Percentiles rank a stretch among this genome's conserved stretches.
phyloP scores from a whole-genome alignment of 2,113 vertebrate genomes.

The Riparia riparia region DNA sequence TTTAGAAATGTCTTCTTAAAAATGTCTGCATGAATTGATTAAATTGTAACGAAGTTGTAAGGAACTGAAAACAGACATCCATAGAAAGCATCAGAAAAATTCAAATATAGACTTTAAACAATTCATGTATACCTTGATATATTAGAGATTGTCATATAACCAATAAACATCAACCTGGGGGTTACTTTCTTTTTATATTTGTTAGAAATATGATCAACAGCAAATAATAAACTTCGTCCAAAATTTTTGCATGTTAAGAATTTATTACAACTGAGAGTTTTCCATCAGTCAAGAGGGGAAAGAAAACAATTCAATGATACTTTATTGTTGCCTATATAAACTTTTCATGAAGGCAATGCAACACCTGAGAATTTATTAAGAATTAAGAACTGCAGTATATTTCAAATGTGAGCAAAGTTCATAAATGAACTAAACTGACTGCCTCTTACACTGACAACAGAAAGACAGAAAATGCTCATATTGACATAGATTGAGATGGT shows the following conservation, averaged over 20 bases:
- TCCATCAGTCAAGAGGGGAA: neutral
- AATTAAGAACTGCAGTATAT: rapidly evolving
- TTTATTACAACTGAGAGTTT: neutral
- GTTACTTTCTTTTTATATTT: neutral
- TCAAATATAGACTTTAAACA: neutral
- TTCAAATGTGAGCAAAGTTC: neutral
- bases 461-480: neutral
- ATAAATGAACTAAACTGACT: neutral
- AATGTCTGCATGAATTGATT: neutral
- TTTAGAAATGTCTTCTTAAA: neutral
- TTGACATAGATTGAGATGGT: neutral
- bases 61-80: neutral
- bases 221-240: neutral
- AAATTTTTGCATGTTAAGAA: neutral
- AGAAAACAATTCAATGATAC: neutral
- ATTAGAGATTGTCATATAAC: neutral
- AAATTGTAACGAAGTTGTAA: neutral
- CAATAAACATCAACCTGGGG: neutral
- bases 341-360: neutral
- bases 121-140: neutral
- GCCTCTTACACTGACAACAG: neutral
- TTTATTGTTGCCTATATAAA: neutral
- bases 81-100: neutral
- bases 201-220: neutral
- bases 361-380: neutral